Evolutionary conservation across 1,140 invertebrate species (phyloP), one percentile per base, ranked within the genome.

Genomic region (Papilio helenus): DNA sequence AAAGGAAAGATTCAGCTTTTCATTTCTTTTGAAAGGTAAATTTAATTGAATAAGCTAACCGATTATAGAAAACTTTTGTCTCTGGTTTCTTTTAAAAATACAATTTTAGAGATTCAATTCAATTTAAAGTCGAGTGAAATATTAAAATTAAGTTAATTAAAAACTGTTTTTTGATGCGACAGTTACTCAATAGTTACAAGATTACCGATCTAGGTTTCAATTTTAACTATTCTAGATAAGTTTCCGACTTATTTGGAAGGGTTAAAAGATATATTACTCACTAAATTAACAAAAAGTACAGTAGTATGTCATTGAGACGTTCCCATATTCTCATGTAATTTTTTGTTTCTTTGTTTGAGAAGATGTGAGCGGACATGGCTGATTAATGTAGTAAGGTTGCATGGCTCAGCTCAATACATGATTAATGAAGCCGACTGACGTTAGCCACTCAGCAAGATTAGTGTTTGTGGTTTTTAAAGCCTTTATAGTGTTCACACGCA

Each of bases 31-130:
- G 18, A 65, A 65, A 26, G 23, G 26, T 23, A 65, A 65, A 29
- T 12, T 65, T 65, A 29, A 29, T 65, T 65, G 23, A 65, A 65
- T 29, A 29, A 65, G 23, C 10, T 29, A 65, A 65, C 3, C 58
- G 58, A 65, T 65, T 65, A 26, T 65, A 65, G 55, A 55, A 61
- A 61, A 65, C 58, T 26, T 61, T 61, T 65, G 58, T 65, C 58
- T 29, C 58, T 29, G 58, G 10, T 65, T 65, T 26, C 20, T 65
- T 65, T 65, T 65, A 14, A 65, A 23, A 65, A 29, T 61, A 16
- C 3, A 23, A 12, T 23, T 61, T 61, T 61, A 10, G 20, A 10
- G 8, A 61, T 5, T 16, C 20, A 26, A 29, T 65, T 65, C 3
- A 29, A 14, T 26, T 26, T 26, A n/a, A 65, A 29, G 7, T 65